Conservation (phyloP, 2,797 vertebrate genomes). For the Falco novaeseelandiae region DNA sequence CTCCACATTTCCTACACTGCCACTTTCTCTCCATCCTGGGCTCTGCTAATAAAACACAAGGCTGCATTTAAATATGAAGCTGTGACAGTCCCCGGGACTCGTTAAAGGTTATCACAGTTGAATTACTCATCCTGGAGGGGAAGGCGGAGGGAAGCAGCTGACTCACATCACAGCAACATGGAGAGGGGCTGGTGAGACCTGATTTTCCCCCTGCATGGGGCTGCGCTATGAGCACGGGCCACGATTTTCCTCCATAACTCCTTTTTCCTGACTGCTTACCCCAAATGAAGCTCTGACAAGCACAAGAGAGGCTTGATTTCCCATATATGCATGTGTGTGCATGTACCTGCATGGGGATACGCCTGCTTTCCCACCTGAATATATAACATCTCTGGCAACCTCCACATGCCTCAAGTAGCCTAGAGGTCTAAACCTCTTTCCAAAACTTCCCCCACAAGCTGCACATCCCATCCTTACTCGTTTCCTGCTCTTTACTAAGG, state of each 20-base stretch:
- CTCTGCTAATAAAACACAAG: background rate
- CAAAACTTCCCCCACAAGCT: background rate
- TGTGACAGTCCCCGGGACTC: background rate
- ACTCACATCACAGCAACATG: background rate
- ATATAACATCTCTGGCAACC: background rate
- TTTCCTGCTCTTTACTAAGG: background rate
- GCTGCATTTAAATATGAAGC: background rate
- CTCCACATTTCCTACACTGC: accelerated
- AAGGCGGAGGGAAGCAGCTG: slow-evolving; percentile 4
- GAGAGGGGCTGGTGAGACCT: background rate
- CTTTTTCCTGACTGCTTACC: background rate
- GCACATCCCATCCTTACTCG: background rate
- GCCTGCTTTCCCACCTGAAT: background rate
- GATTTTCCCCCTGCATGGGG: background rate
- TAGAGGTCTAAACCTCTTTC: background rate
- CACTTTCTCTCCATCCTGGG: background rate
- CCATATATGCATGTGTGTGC: background rate
- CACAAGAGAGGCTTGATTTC: background rate
- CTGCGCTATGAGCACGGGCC: background rate
- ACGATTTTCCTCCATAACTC: background rate
- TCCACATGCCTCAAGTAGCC: accelerated
- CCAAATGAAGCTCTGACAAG: background rate
- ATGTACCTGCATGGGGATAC: background rate
- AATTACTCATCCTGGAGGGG: slow-evolving; percentile 6
- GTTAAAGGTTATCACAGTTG: background rate